A percentile compares a stretch with the other conserved stretches of the same genome.
phyloP scores from a whole-genome alignment of 2,888 invertebrate genomes.

The Mythimna loreyi region DNA sequence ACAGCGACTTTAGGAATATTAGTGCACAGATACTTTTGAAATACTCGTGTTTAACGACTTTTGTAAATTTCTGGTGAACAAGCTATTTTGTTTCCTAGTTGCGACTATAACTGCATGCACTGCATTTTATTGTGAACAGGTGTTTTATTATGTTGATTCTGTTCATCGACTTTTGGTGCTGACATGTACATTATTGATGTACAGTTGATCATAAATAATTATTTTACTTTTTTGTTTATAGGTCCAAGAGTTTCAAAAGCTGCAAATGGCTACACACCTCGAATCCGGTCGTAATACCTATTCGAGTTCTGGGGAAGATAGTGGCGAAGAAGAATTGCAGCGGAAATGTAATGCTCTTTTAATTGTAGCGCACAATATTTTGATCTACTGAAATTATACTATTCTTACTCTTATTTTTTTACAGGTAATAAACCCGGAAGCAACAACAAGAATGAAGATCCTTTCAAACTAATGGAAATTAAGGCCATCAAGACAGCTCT shows the following conservation, averaged over 20 bases:
- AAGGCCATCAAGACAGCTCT: conserved; percentile 87
- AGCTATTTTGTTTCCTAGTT: too few species aligned
- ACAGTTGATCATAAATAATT: not conserved
- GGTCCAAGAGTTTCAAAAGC: conserved; percentile 88
- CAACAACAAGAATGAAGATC: conserved; percentile 87
- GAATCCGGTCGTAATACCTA: conserved; percentile 83
- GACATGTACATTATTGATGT: too few species aligned
- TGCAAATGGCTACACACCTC: conserved; percentile 83
- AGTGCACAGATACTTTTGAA: too few species aligned
- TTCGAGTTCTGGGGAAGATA: conserved; percentile 87
- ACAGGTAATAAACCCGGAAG: conserved; percentile 81
- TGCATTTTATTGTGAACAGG: too few species aligned
- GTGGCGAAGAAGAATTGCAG: conserved; percentile 82
- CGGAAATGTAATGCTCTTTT: conserved; percentile 77
- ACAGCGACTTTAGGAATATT: too few species aligned
- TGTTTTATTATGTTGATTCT: too few species aligned
- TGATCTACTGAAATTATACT: not conserved
- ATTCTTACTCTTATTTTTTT: conserved; percentile 12
- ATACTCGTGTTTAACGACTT: too few species aligned
- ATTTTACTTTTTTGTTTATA: conserved; percentile 59
- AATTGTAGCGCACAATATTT: not conserved
- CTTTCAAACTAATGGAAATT: conserved; percentile 88
- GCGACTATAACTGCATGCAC: too few species aligned
- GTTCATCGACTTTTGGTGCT: too few species aligned
- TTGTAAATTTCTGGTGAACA: too few species aligned